Base-by-base conservation (phyloP, 1,140 invertebrate genomes). In the Pachyrhynchus sulphureomaculatus region DNA sequence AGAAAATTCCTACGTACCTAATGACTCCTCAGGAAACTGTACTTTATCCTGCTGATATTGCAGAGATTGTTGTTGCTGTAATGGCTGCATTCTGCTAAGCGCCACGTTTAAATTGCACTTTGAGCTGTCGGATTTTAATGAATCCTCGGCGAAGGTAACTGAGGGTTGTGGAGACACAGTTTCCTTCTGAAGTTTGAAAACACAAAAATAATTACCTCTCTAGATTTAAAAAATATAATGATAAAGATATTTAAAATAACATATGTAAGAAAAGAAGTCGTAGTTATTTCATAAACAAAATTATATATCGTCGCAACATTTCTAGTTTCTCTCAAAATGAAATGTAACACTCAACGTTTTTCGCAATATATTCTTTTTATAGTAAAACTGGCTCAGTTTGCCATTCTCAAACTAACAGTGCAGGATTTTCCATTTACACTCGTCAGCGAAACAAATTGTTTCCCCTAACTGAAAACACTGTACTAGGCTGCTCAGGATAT, bases 401-500 rank as follows among this genome's bases (percentile, higher is more conserved):
- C n/a, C n/a, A n/a, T n/a, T n/a, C n/a, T n/a, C n/a, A n/a, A n/a
- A n/a, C n/a, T n/a, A n/a, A n/a, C n/a, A 93, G 88, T 76, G 83
- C 88, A 62, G 95, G 95, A 0, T 96, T 90, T 76, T 88, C 86
- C 4, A 96, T 99, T 74, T 88, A 92, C 60, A 91, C 91, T 0
- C 83, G 96, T 20, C 83, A 93, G 20, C 92, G 95, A 72, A 85
- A 91, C 29, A 95, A 95, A 77, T 75, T 95, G 4, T 93, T 93
- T 61, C 76, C 82, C 62, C 75, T 95, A 26, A 92, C 93, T 0
- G 77, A 87, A 0, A 84, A 80, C 33, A 96, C 95, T 23, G 87
- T 99, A 42, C 78, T 99, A 33, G 95, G 91, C 2, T 88, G 85
- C 54, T 86, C 88, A 66, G 97, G 97, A 29, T 99, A 97, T 78